Evolutionary conservation across 2,113 vertebrate genomes (phyloP).

Genomic region (Crypturellus undulatus): DNA sequence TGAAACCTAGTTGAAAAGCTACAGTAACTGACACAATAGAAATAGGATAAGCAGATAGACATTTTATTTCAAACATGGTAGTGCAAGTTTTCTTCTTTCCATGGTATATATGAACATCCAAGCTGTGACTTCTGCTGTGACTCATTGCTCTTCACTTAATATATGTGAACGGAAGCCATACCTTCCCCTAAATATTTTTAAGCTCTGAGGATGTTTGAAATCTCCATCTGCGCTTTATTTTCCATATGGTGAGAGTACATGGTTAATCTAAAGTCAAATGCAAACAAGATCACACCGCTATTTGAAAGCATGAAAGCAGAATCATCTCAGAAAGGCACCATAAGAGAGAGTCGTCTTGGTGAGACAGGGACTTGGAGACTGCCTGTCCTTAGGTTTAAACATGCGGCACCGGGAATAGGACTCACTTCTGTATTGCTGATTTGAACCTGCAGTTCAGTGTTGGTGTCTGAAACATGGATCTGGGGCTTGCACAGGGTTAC

Average conservation of each 20-base stretch:
- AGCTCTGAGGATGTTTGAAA: not conserved
- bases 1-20: not conserved
- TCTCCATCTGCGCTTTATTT: not conserved
- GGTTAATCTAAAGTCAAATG: not conserved
- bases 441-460: not conserved
- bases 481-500: not conserved
- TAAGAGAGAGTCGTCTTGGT: not conserved
- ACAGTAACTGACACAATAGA: not conserved
- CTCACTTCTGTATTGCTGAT: not conserved
- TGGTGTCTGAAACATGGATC: not conserved
- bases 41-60: not conserved
- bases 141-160: not conserved
- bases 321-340: rapidly evolving
- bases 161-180: not conserved
- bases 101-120: not conserved
- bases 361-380: not conserved
- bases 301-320: not conserved
- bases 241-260: not conserved
- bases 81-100: not conserved
- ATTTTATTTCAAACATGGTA: not conserved
- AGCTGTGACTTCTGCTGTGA: not conserved
- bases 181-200: not conserved
- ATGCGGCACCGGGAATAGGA: rapidly evolving
- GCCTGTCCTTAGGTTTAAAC: not conserved
- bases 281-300: not conserved